Conservation (phyloP, 2,797 vertebrate species). For the Aeoliscus strigatus region DNA sequence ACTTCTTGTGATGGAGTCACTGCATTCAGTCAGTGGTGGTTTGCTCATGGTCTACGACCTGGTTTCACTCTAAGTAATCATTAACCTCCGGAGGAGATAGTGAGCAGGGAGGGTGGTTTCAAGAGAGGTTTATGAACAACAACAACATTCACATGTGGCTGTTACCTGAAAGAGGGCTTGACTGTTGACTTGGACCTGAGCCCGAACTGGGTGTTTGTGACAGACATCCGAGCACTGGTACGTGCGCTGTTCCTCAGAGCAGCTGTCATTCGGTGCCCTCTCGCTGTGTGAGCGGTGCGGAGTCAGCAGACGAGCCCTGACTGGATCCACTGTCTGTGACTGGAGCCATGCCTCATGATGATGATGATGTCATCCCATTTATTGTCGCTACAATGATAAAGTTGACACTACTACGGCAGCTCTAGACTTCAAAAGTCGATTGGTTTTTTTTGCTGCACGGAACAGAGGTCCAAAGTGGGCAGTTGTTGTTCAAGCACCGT, state of each 20-base stretch:
- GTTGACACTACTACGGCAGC: neutral
- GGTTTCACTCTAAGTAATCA: conserved; percentile 77
- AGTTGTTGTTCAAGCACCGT: too few species aligned
- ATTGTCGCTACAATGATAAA: conserved; percentile 8
- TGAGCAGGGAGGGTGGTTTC: conserved; percentile 49
- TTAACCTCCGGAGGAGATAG: conserved; percentile 66
- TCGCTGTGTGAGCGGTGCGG: conserved; percentile 27
- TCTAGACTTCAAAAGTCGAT: conserved; percentile 2
- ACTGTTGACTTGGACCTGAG: conserved; percentile 39
- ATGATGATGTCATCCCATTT: conserved; percentile 26
- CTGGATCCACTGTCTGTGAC: conserved; percentile 33
- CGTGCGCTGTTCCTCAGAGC: too few species aligned
- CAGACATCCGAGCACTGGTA: too few species aligned
- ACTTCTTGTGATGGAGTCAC: conserved; percentile 39
- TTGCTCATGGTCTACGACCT: conserved; percentile 54
- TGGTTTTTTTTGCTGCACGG: too few species aligned
- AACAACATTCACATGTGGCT: conserved; percentile 21
- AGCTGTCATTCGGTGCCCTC: conserved; percentile 37
- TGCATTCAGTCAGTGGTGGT: conserved; percentile 56
- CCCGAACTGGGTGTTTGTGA: too few species aligned
- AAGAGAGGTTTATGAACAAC: conserved; percentile 40
- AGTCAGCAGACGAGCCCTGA: conserved; percentile 22
- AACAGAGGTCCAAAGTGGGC: too few species aligned
- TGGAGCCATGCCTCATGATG: conserved; percentile 23
- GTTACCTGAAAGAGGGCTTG: conserved; percentile 12